Conservation (phyloP, 2,797 vertebrate species). For the Falco concolor region DNA sequence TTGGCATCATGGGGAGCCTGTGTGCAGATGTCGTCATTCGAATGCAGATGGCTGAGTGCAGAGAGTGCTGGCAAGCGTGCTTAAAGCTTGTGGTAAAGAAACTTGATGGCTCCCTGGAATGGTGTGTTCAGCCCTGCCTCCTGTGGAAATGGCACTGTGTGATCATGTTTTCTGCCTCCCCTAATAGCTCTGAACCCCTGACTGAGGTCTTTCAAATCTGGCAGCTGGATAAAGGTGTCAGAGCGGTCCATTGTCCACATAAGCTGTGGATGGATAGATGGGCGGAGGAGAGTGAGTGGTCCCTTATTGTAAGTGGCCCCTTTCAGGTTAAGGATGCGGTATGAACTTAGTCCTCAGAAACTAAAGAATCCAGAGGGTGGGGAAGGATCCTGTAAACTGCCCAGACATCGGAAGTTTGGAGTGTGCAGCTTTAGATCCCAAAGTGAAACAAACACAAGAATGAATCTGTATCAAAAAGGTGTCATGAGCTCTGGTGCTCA, state of each 20-base stretch:
- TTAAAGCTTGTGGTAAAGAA: conserved; percentile 76
- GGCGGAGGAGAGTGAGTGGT: too few relatives aligned
- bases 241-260: fast-evolving
- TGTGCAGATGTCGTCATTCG: conserved; percentile 69
- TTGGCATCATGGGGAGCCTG: conserved; percentile 75
- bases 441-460: background rate
- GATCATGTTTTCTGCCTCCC: background rate
- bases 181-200: background rate
- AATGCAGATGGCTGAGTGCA: conserved; percentile 66
- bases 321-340: background rate
- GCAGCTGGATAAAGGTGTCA: background rate
- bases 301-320: background rate
- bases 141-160: background rate
- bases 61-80: conserved; percentile 78
- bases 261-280: background rate
- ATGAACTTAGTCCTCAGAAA: background rate
- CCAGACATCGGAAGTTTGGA: background rate
- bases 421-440: background rate
- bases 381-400: background rate
- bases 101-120: background rate
- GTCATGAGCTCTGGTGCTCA: background rate
- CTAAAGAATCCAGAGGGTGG: background rate
- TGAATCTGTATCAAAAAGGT: fast-evolving
- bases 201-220: background rate
- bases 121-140: background rate